These are phyloP conservation scores for Manis javanica DNA, from an alignment of 2,797 vertebrate genomes.

Conservation along the genomic window DNA sequence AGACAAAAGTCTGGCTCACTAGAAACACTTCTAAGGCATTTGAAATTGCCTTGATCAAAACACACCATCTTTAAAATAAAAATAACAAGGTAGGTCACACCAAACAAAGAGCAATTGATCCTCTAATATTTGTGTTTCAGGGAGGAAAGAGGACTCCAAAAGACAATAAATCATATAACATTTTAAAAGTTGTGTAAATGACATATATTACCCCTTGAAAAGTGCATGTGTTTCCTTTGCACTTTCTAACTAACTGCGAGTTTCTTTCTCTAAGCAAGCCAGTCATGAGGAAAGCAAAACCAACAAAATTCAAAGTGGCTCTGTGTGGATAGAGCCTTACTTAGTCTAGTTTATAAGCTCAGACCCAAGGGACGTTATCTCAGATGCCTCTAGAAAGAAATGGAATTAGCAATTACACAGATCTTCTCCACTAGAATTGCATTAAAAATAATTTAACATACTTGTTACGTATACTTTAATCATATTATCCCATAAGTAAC, in stretches of 20 bases:
- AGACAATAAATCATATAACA: neutral
- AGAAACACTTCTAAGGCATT: neutral
- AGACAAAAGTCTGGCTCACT: neutral
- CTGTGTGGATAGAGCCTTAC: slow-evolving; percentile 21
- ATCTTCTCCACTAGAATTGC: slow-evolving; percentile 70
- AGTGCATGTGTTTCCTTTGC: neutral
- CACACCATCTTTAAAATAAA: neutral
- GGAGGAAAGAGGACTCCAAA: neutral
- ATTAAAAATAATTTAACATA: slow-evolving; percentile 82
- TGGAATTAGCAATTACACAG: slow-evolving; percentile 77
- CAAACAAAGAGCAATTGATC: neutral
- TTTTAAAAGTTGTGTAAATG: slow-evolving; percentile 36
- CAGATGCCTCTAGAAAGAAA: slow-evolving; percentile 73
- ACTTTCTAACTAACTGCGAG: neutral
- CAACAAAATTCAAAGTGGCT: slow-evolving; percentile 47
- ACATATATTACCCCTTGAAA: slow-evolving; percentile 7
- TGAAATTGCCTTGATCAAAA: neutral
- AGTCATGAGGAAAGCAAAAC: slow-evolving; percentile 41
- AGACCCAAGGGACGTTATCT: slow-evolving; percentile 71
- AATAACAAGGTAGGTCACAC: neutral
- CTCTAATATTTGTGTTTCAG: neutral
- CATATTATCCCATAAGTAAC: slow-evolving; percentile 76
- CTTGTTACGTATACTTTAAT: slow-evolving; percentile 83
- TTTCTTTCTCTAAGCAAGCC: neutral
- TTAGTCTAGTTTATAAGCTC: slow-evolving; percentile 51